phyloP scores from a whole-genome alignment of 2,113 vertebrate genomes.

The Elgaria multicarinata region DNA sequence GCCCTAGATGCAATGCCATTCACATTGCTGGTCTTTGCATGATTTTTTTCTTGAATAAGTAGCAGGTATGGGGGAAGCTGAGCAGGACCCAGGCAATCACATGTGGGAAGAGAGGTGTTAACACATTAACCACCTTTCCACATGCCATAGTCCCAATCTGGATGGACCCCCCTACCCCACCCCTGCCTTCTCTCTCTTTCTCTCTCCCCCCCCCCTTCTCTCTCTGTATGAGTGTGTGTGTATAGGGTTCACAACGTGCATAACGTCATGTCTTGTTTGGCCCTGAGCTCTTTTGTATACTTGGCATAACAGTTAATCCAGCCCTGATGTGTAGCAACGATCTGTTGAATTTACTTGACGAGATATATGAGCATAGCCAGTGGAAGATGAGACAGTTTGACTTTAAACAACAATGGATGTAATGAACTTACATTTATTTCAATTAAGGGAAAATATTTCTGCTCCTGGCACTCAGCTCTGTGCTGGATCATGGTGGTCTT shows the following conservation, averaged over 20 bases:
- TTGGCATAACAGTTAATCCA: slow-evolving; percentile 28
- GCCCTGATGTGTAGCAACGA: not conserved
- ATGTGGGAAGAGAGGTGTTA: not conserved
- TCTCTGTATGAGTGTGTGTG: too few relatives aligned
- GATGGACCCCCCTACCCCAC: not conserved
- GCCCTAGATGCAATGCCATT: not conserved
- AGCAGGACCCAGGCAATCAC: not conserved
- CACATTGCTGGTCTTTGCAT: not conserved
- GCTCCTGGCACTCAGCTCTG: not conserved
- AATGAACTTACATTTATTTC: slow-evolving; percentile 33
- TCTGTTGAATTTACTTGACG: slow-evolving; percentile 8
- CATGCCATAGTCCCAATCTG: too few relatives aligned
- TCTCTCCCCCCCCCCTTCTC: too few relatives aligned
- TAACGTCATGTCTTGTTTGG: not conserved
- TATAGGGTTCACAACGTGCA: not conserved
- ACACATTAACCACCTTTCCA: not conserved
- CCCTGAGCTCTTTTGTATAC: not conserved
- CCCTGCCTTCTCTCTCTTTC: not conserved
- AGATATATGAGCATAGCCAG: slow-evolving; percentile 17
- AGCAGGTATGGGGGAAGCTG: not conserved
- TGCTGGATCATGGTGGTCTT: slow-evolving; percentile 21
- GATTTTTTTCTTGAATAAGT: not conserved
- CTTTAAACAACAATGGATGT: slow-evolving; percentile 29
- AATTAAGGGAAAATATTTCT: slow-evolving; percentile 49
- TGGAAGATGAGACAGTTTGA: not conserved